A percentile compares a stretch with the other conserved stretches of the same genome.
Evolutionary conservation across 2,113 vertebrate genomes (phyloP).

Genomic region (mouse (Mus musculus)): GRCm39 chr5:141459001-141459500

Average conservation of each 20-base stretch:
- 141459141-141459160: neutral
- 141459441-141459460: no score
- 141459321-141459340: no score
- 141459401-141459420: no score
- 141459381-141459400: no score
- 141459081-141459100: neutral
- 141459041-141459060: neutral
- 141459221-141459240: neutral
- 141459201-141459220: neutral
- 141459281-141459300: neutral
- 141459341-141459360: no score
- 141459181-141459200: neutral
- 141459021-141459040: neutral
- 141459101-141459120: neutral
- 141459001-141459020: no score
- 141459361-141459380: no score
- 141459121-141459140: neutral
- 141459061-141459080: neutral
- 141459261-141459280: neutral
- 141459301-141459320: neutral
- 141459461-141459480: no score
- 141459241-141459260: neutral
- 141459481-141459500: neutral
- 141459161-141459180: neutral
- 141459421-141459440: no score